Base-by-base conservation (phyloP, 1,140 invertebrate species). In the Papilio glaucus region DNA sequence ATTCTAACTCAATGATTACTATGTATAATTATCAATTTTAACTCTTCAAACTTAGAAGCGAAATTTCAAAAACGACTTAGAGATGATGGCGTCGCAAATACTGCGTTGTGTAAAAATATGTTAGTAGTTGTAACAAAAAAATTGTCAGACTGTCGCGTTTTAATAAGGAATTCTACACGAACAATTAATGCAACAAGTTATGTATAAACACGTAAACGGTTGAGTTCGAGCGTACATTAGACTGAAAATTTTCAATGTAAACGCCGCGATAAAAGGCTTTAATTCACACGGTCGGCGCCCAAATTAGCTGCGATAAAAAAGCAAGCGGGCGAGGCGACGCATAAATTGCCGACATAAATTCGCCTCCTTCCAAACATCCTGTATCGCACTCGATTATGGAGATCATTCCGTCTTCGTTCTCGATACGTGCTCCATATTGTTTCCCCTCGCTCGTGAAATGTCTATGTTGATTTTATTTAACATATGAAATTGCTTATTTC, bases 341-440 rank as follows among this genome's bases (percentile, higher is more conserved):
- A 83, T 81, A 81, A 81, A 83, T 83, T 77, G 81, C 74, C 70
- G 72, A 79, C 77, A 81, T 79, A 83, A 83, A 81, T 79, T 81
- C 72, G 63, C 69, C 74, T 45, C 57, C 15, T 69, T 57, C 72
- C 76, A 72, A 78, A 83, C 81, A 81, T 77, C 72, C 79, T 72
- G 76, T 81, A 79, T 76, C 71, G 69, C 63, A 75, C 73, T 77
- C 81, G 81, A 83, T 83, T 81, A 83, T 83, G 79, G 74, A 74
- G 72, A 81, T 78, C 79, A 73, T 73, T 81, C 73, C 74, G 62
- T 80, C 79, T 78, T 77, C 73, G 75, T 72, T 72, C 72, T 72
- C 74, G 74, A 79, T 79, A 77, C 71, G 74, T 75, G 68, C 71
- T 79, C 77, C 74, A 77, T 80, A 78, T 78, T 73, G 72, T 74